These are phyloP conservation scores for Saccopteryx bilineata DNA, from an alignment of 2,113 vertebrate species.

Conservation along the genomic window DNA sequence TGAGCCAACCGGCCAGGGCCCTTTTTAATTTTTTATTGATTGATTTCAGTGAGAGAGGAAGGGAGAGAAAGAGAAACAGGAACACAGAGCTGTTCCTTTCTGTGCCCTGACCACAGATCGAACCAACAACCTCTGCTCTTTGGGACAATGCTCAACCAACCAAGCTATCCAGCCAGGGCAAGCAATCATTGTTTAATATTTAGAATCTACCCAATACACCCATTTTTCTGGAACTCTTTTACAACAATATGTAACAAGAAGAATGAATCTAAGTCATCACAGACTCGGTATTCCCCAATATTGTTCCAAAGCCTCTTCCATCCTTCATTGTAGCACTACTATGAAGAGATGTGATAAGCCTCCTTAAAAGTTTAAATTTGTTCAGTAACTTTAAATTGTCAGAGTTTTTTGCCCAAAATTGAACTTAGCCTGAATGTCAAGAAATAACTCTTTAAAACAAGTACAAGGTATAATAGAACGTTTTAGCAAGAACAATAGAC, in stretches of 20 bases:
- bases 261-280: neutral
- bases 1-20: too few relatives aligned
- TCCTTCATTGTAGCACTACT: neutral
- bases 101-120: too few relatives aligned
- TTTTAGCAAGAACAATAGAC: neutral
- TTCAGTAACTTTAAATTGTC: neutral
- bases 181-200: neutral
- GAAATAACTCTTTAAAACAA: slow-evolving; percentile 19
- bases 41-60: too few relatives aligned
- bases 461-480: neutral
- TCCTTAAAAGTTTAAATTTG: neutral
- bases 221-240: neutral
- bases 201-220: slow-evolving; percentile 8
- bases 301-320: neutral
- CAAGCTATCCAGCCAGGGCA: neutral
- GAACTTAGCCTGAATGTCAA: slow-evolving; percentile 13
- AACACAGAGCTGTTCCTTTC: too few relatives aligned
- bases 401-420: neutral
- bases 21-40: too few relatives aligned
- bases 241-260: neutral
- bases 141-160: too few relatives aligned
- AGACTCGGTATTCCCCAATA: neutral
- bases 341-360: neutral
- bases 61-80: too few relatives aligned
- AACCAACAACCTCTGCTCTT: too few relatives aligned